Percentiles rank a stretch among this genome's conserved stretches.
phyloP scores from a whole-genome alignment of 2,888 invertebrate genomes.

The Cotesia congregata region DNA sequence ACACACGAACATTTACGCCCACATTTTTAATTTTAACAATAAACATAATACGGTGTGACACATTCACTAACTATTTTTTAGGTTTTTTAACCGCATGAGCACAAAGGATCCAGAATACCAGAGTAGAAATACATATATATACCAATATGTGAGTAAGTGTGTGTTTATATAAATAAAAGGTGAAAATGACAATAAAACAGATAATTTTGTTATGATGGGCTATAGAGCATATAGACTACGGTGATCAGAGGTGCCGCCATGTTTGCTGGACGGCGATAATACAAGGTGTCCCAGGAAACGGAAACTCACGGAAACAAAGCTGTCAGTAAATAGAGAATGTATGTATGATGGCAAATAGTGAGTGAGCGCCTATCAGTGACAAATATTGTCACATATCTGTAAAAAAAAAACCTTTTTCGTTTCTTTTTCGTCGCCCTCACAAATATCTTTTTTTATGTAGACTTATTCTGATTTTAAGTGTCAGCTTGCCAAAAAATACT shows the following conservation, averaged over 20 bases:
- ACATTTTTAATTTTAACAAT: slow-evolving; percentile 25
- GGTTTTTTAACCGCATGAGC: neutral
- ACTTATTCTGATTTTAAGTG: neutral
- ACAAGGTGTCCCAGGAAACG: slow-evolving; percentile 63
- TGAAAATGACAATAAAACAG: slow-evolving; percentile 25
- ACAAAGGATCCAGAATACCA: slow-evolving; percentile 2
- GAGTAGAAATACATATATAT: neutral
- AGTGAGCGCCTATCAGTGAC: slow-evolving; percentile 52
- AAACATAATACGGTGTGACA: slow-evolving; percentile 26
- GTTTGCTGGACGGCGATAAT: slow-evolving; percentile 61
- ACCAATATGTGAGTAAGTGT: neutral
- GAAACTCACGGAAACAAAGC: slow-evolving; percentile 70
- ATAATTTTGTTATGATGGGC: slow-evolving; percentile 24
- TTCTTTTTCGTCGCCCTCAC: neutral
- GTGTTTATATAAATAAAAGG: slow-evolving; percentile 11
- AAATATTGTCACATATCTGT: slow-evolving; percentile 61
- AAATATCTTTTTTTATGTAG: slow-evolving; percentile 1
- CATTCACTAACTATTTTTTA: slow-evolving; percentile 21
- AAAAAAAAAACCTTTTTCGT: neutral
- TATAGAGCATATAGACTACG: slow-evolving; percentile 23
- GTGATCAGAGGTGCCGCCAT: slow-evolving; percentile 65
- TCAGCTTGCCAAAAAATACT: too few species aligned
- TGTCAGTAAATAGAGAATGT: slow-evolving; percentile 64
- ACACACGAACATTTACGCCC: slow-evolving; percentile 1
- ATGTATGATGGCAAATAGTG: slow-evolving; percentile 65